Evolutionary conservation across 92 coral and sea anemone species (phyloP), one percentile per base, ranked within the genome.

Genomic region (Anthopleura xanthogrammica): DNA sequence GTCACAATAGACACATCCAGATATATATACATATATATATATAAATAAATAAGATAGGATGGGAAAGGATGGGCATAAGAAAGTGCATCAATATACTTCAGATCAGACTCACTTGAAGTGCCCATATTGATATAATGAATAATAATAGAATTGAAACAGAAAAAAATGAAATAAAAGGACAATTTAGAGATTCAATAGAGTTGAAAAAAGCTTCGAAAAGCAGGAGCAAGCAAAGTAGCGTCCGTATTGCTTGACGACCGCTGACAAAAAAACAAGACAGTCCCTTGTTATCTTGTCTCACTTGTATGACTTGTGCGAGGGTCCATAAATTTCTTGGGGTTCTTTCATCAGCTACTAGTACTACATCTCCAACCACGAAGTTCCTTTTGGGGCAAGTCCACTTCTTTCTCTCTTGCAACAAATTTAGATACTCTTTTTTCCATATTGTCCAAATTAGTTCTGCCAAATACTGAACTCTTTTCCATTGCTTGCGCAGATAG

Each of bases 361-460:
- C 86, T 23, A 83, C 55, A 42, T 83, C 86, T 24, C 86, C 86
- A 52, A 83, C 55, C 39, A n/a, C 52, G 43, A 72, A 83, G 41
- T 66, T 83, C 43, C 80, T 46, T 36, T 54, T 64, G 13, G 81
- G 86, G 42, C 74, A 74, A 71, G 75, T 83, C 86, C 86, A 83
- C 75, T 83, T 83, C 65, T 39, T 83, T 52, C 81, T 55, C 71
- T 75, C 79, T 66, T 83, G 86, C 54, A 83, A 56, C 1, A 80
- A 17, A 55, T 48, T 74, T 71, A 83, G 57, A 70, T 83, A 83
- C 23, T 83, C 81, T 52, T 70, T 73, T 75, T 83, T 83, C 81
- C 86, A 83, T 73, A 75, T 77, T 19, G 86, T 83, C 86, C 86
- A 83, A 19, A 83, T 75, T 20, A 73, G 17, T 23, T 75, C 81